Evolutionary conservation across 2,113 vertebrate species (phyloP).

Genomic region (Rhadina sibilatrix): DNA sequence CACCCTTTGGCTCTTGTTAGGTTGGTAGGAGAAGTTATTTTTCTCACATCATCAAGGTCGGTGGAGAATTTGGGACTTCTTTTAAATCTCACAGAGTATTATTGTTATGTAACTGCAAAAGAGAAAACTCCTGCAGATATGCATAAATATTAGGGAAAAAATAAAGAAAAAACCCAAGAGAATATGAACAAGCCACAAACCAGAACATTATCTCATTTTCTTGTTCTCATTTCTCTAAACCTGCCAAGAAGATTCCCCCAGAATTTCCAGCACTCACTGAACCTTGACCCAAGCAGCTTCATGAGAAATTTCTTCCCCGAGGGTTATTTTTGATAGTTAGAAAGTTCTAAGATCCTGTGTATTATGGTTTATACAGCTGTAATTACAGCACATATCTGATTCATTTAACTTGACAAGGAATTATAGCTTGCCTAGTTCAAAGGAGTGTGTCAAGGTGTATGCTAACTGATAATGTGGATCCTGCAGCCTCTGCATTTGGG

Average conservation of each 20-base stretch:
- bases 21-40: not conserved
- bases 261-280: slow-evolving; percentile 32
- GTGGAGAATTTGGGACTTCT: not conserved
- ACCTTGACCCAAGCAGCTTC: slow-evolving; percentile 43
- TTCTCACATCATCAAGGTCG: not conserved
- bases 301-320: slow-evolving; percentile 34
- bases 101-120: not conserved
- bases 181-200: not conserved
- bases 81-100: not conserved
- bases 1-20: not conserved
- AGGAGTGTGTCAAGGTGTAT: slow-evolving; percentile 11
- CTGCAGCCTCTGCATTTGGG: not conserved
- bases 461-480: not conserved
- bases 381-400: slow-evolving; percentile 44
- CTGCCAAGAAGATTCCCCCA: slow-evolving; percentile 48
- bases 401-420: slow-evolving; percentile 44
- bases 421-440: slow-evolving; percentile 19
- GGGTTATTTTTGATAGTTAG: slow-evolving; percentile 43
- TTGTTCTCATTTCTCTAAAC: slow-evolving; percentile 41
- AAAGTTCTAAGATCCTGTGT: slow-evolving; percentile 24
- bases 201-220: not conserved
- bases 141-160: not conserved
- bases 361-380: slow-evolving; percentile 35
- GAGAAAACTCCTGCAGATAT: not conserved
- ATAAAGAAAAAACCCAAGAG: not conserved